phyloP scores from a whole-genome alignment of 2,113 vertebrate species.

The Brienomyrus longianalis region DNA sequence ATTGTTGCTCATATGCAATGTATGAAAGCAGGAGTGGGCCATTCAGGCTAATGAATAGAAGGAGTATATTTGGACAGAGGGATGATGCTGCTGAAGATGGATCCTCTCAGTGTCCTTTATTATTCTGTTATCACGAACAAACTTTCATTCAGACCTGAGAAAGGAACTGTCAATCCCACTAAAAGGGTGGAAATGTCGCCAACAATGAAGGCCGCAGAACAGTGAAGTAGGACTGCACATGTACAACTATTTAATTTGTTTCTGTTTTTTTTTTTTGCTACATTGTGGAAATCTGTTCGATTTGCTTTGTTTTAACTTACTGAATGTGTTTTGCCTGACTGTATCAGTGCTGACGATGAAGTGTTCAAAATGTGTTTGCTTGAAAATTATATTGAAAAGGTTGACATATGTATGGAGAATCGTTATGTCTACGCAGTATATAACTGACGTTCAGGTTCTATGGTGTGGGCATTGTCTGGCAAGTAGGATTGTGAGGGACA shows the following conservation, averaged over 20 bases:
- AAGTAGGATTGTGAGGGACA: background rate
- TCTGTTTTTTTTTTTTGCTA: background rate
- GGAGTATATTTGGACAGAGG: background rate
- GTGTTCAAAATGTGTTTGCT: constrained; percentile 8
- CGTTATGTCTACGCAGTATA: background rate
- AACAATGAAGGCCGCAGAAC: background rate
- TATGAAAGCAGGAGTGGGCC: background rate
- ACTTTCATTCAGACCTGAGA: background rate
- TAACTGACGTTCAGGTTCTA: background rate
- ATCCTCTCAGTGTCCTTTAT: background rate
- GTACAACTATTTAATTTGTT: background rate
- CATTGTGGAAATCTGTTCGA: background rate
- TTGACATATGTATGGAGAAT: constrained; percentile 15
- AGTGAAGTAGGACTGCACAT: background rate
- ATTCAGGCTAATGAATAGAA: background rate
- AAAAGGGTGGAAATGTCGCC: background rate
- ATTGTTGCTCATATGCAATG: background rate
- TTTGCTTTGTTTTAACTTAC: background rate
- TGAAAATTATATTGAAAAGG: constrained; percentile 15
- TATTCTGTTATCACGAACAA: background rate
- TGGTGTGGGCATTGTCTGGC: background rate
- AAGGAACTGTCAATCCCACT: background rate
- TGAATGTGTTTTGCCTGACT: constrained; percentile 13
- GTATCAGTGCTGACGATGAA: background rate
- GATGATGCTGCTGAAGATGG: background rate